Percentiles rank a stretch among this genome's conserved stretches.
Conservation (phyloP, 92 coral and sea anemone species). For the Nematostella vectensis region DNA sequence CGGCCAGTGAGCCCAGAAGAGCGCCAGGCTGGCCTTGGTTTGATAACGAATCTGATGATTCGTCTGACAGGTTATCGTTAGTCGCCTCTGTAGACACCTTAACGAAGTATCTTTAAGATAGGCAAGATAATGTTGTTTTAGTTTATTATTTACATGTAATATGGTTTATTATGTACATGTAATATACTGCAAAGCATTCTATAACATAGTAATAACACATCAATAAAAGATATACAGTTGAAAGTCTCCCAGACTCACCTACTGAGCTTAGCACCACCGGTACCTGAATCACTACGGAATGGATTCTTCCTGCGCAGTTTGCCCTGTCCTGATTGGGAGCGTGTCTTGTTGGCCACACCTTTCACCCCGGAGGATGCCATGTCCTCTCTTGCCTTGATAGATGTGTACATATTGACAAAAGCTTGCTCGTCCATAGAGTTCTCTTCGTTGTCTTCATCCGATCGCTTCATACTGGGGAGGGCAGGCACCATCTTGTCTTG, state of each 20-base stretch:
- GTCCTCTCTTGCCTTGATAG: constrained; percentile 24
- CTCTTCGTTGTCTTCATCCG: constrained; percentile 17
- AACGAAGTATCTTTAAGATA: too few species aligned
- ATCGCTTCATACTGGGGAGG: constrained; percentile 6
- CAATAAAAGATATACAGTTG: background rate
- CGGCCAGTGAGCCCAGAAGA: background rate
- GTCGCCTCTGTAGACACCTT: background rate
- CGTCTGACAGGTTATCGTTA: background rate
- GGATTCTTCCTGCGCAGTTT: background rate
- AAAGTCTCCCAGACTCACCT: background rate
- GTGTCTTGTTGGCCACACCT: too few species aligned
- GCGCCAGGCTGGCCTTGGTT: constrained; percentile 3
- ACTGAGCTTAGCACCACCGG: background rate
- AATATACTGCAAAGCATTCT: background rate
- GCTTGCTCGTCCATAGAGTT: constrained; percentile 50
- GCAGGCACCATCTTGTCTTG: constrained; percentile 38
- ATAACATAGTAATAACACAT: background rate
- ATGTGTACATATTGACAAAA: constrained; percentile 55
- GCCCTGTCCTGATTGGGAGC: too few species aligned
- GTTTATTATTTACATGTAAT: too few species aligned
- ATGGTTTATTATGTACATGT: too few species aligned
- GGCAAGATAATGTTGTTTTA: too few species aligned
- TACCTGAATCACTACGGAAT: background rate
- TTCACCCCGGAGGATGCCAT: too few species aligned
- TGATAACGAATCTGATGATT: too few species aligned